Percentiles rank a stretch among this genome's conserved stretches.
Evolutionary conservation across 2,888 invertebrate species (phyloP).

Genomic region (Luperina testacea): DNA sequence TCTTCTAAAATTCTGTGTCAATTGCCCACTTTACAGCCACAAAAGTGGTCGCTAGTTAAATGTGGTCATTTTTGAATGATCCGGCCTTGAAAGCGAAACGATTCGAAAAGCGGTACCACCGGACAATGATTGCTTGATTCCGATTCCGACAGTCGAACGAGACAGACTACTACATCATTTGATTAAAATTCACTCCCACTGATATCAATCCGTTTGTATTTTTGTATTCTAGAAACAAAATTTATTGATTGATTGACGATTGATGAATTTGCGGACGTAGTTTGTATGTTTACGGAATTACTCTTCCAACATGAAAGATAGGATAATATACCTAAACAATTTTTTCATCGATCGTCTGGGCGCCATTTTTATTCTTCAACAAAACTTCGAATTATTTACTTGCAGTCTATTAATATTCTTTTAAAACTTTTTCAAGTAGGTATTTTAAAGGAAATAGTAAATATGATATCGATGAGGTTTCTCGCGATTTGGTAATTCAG

Average conservation of each 20-base stretch:
- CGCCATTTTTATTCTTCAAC: conserved; percentile 18
- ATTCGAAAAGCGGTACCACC: conserved; percentile 56
- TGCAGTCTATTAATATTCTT: conserved; percentile 9
- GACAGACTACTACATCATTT: conserved; percentile 46
- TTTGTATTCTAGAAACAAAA: conserved; percentile 38
- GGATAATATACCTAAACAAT: conserved; percentile 41
- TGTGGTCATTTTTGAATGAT: conserved; percentile 63
- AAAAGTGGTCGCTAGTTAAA: conserved; percentile 57
- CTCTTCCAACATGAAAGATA: conserved; percentile 27
- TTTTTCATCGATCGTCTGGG: conserved; percentile 21
- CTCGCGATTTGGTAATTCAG: conserved; percentile 34
- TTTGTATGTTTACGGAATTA: conserved; percentile 33
- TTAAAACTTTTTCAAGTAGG: conserved; percentile 38
- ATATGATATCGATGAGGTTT: conserved; percentile 7
- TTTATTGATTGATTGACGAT: conserved; percentile 47
- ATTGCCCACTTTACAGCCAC: conserved; percentile 56
- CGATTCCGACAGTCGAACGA: conserved; percentile 42
- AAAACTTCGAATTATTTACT: conserved; percentile 26
- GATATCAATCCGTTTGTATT: conserved; percentile 36
- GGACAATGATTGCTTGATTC: conserved; percentile 53
- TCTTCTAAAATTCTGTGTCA: conserved; percentile 50
- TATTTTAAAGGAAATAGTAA: not conserved
- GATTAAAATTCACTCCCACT: conserved; percentile 49
- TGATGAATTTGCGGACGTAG: conserved; percentile 33
- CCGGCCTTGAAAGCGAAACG: conserved; percentile 54